Conservation (phyloP, 2,888 invertebrate species). For the Scelioninae gen. 1 region DNA sequence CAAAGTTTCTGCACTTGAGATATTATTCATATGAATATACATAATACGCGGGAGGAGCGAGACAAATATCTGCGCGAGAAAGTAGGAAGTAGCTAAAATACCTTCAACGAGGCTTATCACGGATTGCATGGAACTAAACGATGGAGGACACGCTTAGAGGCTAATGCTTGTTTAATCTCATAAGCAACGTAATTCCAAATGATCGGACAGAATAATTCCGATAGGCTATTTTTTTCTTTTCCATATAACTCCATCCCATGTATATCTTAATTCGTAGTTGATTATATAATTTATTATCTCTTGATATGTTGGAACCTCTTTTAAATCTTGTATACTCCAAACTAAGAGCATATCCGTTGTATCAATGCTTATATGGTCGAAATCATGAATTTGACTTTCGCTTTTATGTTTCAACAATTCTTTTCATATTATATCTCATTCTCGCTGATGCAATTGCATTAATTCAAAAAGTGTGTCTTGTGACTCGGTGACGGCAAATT, state of each 20-base stretch:
- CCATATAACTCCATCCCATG: constrained; percentile 41
- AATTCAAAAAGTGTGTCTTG: constrained; percentile 59
- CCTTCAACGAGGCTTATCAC: constrained; percentile 74
- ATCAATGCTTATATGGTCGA: background rate
- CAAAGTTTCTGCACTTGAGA: constrained; percentile 29
- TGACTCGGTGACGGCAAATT: constrained; percentile 51
- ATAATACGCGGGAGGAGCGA: constrained; percentile 53
- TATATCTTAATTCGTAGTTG: constrained; percentile 33
- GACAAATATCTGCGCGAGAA: constrained; percentile 58
- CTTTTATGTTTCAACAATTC: constrained; percentile 25
- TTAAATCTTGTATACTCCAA: too few relatives aligned
- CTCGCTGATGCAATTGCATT: constrained; percentile 53
- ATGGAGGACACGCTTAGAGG: constrained; percentile 76
- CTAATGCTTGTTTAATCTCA: constrained; percentile 82
- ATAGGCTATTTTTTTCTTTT: constrained; percentile 76
- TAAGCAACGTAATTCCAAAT: constrained; percentile 82
- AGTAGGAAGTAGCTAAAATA: constrained; percentile 72
- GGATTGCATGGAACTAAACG: constrained; percentile 75
- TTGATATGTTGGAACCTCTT: background rate
- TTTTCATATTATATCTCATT: constrained; percentile 46
- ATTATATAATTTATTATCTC: constrained; percentile 33
- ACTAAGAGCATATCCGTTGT: too few relatives aligned
- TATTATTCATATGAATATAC: constrained; percentile 55
- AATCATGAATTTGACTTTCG: constrained; percentile 4
- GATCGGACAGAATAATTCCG: constrained; percentile 81